Conservation (phyloP, 2,888 invertebrate species). For the Machimus rusticus region DNA sequence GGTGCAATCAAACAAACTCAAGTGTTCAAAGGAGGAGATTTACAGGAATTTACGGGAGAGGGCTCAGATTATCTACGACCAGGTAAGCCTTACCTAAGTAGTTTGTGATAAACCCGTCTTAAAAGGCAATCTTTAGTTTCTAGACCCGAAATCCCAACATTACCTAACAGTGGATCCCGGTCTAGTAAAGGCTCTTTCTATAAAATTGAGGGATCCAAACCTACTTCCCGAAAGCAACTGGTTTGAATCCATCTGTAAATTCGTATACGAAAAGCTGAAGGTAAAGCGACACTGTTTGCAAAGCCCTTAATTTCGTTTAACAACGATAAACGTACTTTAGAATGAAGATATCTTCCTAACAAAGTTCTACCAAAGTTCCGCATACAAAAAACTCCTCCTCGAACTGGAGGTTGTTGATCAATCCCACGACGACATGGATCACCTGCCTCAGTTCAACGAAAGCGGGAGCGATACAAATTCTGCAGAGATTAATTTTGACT, state of each 20-base stretch:
- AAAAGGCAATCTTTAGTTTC: constrained; percentile 39
- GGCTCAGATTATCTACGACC: constrained; percentile 49
- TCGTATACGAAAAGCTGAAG: constrained; percentile 51
- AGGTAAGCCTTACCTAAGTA: constrained; percentile 41
- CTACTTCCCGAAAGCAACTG: constrained; percentile 48
- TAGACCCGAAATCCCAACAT: constrained; percentile 48
- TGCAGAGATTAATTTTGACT: constrained; percentile 49
- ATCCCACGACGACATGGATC: constrained; percentile 43
- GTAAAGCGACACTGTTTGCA: constrained; percentile 25
- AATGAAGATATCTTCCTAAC: constrained; percentile 51
- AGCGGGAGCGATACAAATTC: constrained; percentile 50
- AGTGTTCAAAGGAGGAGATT: constrained; percentile 48
- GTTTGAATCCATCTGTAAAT: constrained; percentile 52
- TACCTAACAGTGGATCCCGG: constrained; percentile 49
- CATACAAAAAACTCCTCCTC: constrained; percentile 49
- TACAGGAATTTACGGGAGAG: constrained; percentile 48
- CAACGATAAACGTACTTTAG: background rate
- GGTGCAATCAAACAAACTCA: constrained; percentile 48
- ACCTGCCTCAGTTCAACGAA: constrained; percentile 42
- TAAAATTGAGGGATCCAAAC: constrained; percentile 49
- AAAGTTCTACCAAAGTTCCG: constrained; percentile 51
- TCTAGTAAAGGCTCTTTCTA: constrained; percentile 49
- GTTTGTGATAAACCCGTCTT: background rate
- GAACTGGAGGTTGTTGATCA: constrained; percentile 49
- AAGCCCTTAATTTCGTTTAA: background rate